phyloP scores from a whole-genome alignment of 2,113 vertebrate genomes.

The Lates calcarifer region DNA sequence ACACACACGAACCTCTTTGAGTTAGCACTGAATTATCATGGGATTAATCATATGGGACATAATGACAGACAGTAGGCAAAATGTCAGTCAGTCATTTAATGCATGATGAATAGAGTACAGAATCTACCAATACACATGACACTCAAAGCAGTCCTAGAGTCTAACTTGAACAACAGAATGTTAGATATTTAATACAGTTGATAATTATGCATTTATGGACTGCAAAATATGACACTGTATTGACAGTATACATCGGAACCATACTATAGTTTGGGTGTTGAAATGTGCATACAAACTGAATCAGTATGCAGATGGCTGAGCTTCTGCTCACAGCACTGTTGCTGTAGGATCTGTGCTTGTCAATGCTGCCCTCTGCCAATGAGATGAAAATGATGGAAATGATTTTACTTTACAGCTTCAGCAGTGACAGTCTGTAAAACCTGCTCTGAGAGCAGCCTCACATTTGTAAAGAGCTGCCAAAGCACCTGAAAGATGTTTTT shows the following conservation, averaged over 20 bases:
- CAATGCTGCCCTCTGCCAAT: conserved; percentile 19
- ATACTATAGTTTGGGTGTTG: background rate
- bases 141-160: background rate
- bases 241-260: background rate
- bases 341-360: conserved; percentile 14
- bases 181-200: background rate
- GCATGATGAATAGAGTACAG: conserved; percentile 26
- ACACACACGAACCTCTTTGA: conserved; percentile 44
- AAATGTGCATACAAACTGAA: background rate
- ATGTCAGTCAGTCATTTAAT: conserved; percentile 51
- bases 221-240: background rate
- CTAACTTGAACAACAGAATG: conserved; percentile 15
- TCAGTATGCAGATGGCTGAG: conserved; percentile 1
- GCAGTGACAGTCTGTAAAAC: conserved; percentile 5
- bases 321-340: background rate
- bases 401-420: conserved; percentile 11
- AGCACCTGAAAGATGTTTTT: background rate
- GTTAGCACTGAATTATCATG: conserved; percentile 53
- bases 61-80: conserved; percentile 51
- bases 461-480: background rate
- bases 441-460: background rate
- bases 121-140: conserved; percentile 22
- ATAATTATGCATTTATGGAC: background rate
- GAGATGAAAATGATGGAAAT: background rate
- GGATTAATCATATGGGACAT: conserved; percentile 62